A percentile compares a stretch with the other conserved stretches of the same genome.
Conservation (phyloP, 2,797 vertebrate species). For the Eurystomus glaucurus region DNA sequence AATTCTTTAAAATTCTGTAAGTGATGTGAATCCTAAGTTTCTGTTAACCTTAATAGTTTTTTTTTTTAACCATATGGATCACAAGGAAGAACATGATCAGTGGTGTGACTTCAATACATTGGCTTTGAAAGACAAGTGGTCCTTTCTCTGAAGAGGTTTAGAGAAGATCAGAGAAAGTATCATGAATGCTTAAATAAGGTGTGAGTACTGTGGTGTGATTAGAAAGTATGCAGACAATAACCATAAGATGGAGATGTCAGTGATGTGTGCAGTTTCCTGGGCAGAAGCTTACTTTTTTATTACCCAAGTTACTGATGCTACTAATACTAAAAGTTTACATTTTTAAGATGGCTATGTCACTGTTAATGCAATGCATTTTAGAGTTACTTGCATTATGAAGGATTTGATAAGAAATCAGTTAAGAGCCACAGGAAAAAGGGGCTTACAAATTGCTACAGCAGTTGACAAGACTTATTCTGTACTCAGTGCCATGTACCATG, state of each 20-base stretch:
- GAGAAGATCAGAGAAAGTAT: background rate
- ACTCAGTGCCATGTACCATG: background rate
- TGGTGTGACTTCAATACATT: background rate
- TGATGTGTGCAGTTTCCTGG: background rate
- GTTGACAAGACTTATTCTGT: background rate
- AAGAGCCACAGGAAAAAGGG: background rate
- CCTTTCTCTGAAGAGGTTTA: background rate
- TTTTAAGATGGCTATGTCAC: background rate
- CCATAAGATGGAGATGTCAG: accelerated
- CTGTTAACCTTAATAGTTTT: background rate
- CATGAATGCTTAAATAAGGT: background rate
- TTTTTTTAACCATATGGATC: background rate
- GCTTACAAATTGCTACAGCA: background rate
- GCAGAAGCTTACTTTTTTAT: background rate
- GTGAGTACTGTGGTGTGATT: background rate
- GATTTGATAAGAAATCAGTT: background rate
- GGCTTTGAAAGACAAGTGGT: background rate
- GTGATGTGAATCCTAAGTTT: background rate
- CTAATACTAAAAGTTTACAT: background rate
- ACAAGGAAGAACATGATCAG: background rate
- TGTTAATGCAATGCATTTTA: background rate
- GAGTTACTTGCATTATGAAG: background rate
- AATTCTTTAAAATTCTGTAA: background rate
- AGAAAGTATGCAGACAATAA: background rate
- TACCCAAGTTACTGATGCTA: background rate